Evolutionary conservation across 2,888 invertebrate genomes (phyloP).

Genomic region (Drosophila setosimentum): DNA sequence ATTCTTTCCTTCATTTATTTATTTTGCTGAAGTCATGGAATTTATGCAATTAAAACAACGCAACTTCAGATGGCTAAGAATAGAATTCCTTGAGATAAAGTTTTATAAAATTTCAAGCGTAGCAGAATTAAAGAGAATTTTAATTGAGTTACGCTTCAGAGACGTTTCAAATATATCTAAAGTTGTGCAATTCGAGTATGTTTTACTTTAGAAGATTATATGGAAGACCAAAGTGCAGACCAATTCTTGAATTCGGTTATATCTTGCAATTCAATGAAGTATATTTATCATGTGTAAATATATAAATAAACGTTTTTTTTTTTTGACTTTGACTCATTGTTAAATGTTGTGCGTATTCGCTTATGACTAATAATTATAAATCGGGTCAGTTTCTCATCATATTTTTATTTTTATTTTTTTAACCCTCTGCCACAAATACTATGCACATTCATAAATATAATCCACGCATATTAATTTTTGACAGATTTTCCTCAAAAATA

Average conservation of each 20-base stretch:
- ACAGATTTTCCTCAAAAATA: constrained; percentile 44
- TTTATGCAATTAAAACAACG: constrained; percentile 26
- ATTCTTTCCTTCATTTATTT: neutral
- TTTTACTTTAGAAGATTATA: neutral
- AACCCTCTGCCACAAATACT: neutral
- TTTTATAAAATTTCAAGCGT: neutral
- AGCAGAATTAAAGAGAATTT: neutral
- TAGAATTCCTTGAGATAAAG: constrained; percentile 18
- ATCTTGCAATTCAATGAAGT: neutral
- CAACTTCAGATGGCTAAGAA: constrained; percentile 14
- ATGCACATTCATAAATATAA: constrained; percentile 16
- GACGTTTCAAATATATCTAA: neutral
- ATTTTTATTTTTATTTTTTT: neutral
- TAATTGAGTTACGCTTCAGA: neutral
- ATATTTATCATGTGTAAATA: neutral
- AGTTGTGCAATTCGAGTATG: neutral
- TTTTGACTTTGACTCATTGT: constrained; percentile 30
- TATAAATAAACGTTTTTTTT: neutral
- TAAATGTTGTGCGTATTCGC: constrained; percentile 10
- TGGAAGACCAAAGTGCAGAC: neutral
- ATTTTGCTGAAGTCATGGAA: constrained; percentile 34
- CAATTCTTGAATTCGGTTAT: neutral
- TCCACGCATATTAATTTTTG: constrained; percentile 34
- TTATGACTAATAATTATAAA: constrained; percentile 58
- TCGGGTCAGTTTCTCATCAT: constrained; percentile 18